Percentiles rank a stretch among this genome's conserved stretches.
Conservation (phyloP, 2,113 vertebrate genomes). For the Sisor rabdophorus region DNA sequence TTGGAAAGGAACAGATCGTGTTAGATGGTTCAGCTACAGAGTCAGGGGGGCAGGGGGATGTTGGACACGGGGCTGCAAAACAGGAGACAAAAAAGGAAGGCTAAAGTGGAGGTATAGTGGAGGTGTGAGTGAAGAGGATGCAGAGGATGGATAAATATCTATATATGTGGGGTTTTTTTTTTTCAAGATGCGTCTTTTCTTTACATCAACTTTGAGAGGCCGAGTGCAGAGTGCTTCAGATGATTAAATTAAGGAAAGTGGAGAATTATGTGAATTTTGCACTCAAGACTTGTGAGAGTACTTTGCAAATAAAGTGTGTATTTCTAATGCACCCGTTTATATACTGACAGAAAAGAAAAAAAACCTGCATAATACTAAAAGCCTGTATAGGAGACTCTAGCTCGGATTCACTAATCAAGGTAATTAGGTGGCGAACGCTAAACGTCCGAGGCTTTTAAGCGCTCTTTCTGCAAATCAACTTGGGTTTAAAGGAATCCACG, state of each 20-base stretch:
- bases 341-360: slow-evolving; percentile 14
- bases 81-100: no score
- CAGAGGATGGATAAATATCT: no score
- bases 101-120: no score
- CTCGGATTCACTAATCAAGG: slow-evolving; percentile 15
- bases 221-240: neutral
- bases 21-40: no score
- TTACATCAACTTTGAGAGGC: neutral
- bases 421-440: slow-evolving; percentile 23
- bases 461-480: slow-evolving; percentile 17
- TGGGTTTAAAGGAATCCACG: slow-evolving; percentile 16
- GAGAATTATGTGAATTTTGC: slow-evolving; percentile 11
- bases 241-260: slow-evolving; percentile 15
- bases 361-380: slow-evolving; percentile 14
- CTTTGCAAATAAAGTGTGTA: slow-evolving; percentile 3
- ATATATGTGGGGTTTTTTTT: no score
- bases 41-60: no score
- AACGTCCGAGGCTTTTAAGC: slow-evolving; percentile 24
- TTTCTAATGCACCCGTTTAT: slow-evolving; percentile 24
- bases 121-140: no score
- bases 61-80: no score
- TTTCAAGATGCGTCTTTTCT: neutral
- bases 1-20: no score
- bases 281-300: neutral
- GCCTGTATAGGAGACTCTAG: slow-evolving; percentile 18